Evolutionary conservation across 2,888 invertebrate genomes (phyloP), one percentile per base, ranked within the genome.

Genomic region (Timandra comae): DNA sequence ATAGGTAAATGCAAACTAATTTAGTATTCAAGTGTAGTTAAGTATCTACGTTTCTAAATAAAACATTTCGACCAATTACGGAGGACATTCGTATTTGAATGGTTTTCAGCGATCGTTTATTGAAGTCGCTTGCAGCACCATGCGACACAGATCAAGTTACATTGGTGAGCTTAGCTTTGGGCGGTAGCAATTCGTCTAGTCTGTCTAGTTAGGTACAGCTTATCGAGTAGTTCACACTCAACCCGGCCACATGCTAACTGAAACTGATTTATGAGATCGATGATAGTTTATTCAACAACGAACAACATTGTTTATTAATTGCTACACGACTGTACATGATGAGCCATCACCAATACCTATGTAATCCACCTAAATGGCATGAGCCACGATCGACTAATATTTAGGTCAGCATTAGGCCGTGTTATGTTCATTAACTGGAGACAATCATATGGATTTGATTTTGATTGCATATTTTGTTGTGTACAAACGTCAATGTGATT

Each of bases 211-310:
- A 49, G 63, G 56, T 56, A 50, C 53, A 65, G 78, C 74, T 81
- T 80, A 81, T 79, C 80, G 68, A 63, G 50, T 63, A 63, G 58
- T 64, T 63, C 72, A 67, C 76, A 73, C 67, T 60, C 65, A 24
- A 48, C 50, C 39, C 37, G 49, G 43, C 55, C 69, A 68, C 67
- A 68, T 69, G 71, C 63, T 63, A 70, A 73, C 74, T 74, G 72
- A 75, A 78, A 68, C 76, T 75, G 75, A 81, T 81, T 77, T 77
- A 81, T 67, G 68, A 61, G 63, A 51, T 53, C 60, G 58, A 57
- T 65, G 71, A 72, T 62, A 63, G 70, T 68, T 72, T 64, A 68
- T 71, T 64, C 59, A 65, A 52, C 57, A 53, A 54, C 47, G 52
- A 48, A 47, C 54, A 48, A 60, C 60, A 56, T 53, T 48, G 59